Conservation (phyloP, 2,113 vertebrate genomes). For the Lepidothrix coronata region DNA sequence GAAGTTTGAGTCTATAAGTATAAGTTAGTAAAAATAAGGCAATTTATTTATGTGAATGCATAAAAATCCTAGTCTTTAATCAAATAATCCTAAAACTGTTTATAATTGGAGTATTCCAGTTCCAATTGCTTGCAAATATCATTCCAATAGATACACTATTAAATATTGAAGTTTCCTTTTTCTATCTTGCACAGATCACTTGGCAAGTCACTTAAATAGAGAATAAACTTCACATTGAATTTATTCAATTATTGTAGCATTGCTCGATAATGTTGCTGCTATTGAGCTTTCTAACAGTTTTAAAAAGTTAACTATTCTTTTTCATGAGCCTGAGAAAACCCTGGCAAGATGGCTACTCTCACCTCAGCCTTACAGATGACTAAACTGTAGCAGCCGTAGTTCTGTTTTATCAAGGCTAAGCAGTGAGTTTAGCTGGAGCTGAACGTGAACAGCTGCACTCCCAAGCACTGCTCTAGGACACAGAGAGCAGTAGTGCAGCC, state of each 20-base stretch:
- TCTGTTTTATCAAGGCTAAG: background rate
- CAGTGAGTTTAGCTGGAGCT: background rate
- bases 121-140: background rate
- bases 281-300: background rate
- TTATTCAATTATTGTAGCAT: background rate
- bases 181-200: background rate
- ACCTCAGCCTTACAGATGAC: background rate
- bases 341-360: background rate
- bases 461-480: background rate
- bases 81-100: background rate
- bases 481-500: background rate
- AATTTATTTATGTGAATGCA: background rate
- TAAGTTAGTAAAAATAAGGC: background rate
- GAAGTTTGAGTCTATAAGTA: background rate
- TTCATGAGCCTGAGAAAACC: background rate
- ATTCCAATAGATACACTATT: background rate
- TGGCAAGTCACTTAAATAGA: background rate
- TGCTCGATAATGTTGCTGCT: background rate
- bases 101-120: background rate
- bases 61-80: background rate
- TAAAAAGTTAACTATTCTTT: background rate
- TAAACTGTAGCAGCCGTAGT: background rate
- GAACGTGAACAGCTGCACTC: background rate
- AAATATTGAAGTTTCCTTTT: background rate
- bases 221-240: background rate